Evolutionary conservation across 1,140 invertebrate genomes (phyloP), one percentile per base, ranked within the genome.

Genomic region (Agrilus planipennis): DNA sequence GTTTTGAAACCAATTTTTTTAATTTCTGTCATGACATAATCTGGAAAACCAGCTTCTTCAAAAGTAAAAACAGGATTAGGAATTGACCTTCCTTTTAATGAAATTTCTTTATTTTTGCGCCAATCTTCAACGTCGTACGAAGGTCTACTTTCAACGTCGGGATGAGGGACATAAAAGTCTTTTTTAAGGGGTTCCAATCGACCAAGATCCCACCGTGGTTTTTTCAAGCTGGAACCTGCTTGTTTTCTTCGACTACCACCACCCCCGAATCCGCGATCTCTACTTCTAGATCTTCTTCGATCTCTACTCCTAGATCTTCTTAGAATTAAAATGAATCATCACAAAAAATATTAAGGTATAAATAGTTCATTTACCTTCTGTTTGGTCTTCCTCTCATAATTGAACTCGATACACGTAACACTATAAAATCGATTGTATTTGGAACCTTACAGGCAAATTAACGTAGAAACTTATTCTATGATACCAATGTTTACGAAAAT

Each of bases 131-230:
- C 76, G 53, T 88, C 79, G 5, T 72, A 70, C 36, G 74, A 70
- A 38, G 78, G 62, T 52, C 82, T 67, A 46, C 75, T 77, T 44
- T 77, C 64, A 18, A 90, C 83, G 37, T 75, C 69, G 3, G 76
- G 71, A 57, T 82, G 79, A 31, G 89, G 87, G 45, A 80, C 64
- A 59, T 94, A 95, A 58, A 95, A 95, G 55, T 92, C 85, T 68
- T 94, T 94, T 55, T 89, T 84, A 64, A 95, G 92, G 4, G 86
- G 81, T 41, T 81, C 80, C 4, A 94, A 63, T 43, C 79, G 71
- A 34, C 58, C 67, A 43, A 74, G 41, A 57, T 82, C 75, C 84
- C 84, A 87, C 54, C 77, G 72, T 5, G 82, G 79, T 65, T 81
- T 84, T 22, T 80, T 58, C 18, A 73, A 51, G 53, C 55, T 68